phyloP scores from a whole-genome alignment of 2,797 vertebrate genomes.

The Carcharodon carcharias region DNA sequence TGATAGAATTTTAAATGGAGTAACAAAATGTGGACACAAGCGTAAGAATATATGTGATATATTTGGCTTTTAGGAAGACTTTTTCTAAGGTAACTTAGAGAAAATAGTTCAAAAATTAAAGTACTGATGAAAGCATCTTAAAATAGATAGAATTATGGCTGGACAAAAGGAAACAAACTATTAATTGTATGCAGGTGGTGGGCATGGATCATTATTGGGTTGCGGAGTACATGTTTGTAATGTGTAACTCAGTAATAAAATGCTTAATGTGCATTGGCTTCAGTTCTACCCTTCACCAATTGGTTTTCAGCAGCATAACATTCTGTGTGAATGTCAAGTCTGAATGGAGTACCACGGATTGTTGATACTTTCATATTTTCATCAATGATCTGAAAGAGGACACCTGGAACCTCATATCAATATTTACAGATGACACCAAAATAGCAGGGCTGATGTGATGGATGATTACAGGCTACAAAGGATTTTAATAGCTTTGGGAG shows the following conservation, averaged over 20 bases:
- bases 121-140: background rate
- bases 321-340: background rate
- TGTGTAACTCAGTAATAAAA: background rate
- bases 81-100: background rate
- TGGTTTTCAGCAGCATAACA: background rate
- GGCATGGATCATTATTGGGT: background rate
- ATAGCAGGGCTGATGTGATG: background rate
- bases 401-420: background rate
- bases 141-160: background rate
- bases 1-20: background rate
- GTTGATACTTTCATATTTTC: background rate
- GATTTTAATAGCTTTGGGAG: background rate
- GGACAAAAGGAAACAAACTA: background rate
- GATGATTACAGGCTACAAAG: background rate
- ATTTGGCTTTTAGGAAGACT: background rate
- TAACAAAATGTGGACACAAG: background rate
- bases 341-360: background rate
- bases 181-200: background rate
- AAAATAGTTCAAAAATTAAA: background rate
- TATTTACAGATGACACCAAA: background rate
- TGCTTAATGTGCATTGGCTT: background rate
- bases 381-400: background rate
- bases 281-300: background rate
- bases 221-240: background rate
- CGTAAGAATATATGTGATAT: background rate